Base-by-base conservation (phyloP, 1,140 invertebrate species). In the Atopsyche davidsoni region DNA sequence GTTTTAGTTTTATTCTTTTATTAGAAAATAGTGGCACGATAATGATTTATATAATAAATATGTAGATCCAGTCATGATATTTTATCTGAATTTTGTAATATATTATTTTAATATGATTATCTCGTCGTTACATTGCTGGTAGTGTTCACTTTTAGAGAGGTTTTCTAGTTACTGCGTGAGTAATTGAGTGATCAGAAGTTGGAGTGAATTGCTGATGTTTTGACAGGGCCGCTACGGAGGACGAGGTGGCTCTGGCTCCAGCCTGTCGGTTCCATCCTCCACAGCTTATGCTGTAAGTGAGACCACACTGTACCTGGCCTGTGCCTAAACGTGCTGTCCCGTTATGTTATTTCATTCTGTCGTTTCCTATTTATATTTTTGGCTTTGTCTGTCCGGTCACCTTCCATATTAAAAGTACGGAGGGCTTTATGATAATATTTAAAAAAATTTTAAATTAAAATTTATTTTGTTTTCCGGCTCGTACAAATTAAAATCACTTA, bases 211-310 rank as follows among this genome's bases (percentile, higher is more conserved):
- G 57, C 61, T 58, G 53, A 68, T 69, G 58, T 72, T 64, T 71
- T 68, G 65, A 51, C 69, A 70, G 67, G 69, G 60, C 35, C 61
- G 67, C 60, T 69, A 72, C 61, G 49, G 68, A 58, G 76, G 75
- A 55, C 68, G 76, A 46, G 75, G 75, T 67, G 75, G 76, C 63
- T 79, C 77, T 68, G 82, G 82, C 75, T 85, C 82, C 70, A 85
- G 80, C 71, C 75, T 85, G 65, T 85, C 82, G 69, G 83, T 85
- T 72, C 83, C 82, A 64, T 81, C 82, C 57, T 75, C 81, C 49
- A 77, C 77, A 56, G 73, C 70, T 64, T 74, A 73, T 69, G 76
- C 72, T 65, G 77, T 79, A 79, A 79, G 77, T 79, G 65, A 60
- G 40, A 59, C 50, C 52, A 61, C 52, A 56, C 53, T 61, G 50